Conservation (phyloP, 2,797 vertebrate genomes). For the Sebastes goodei region DNA sequence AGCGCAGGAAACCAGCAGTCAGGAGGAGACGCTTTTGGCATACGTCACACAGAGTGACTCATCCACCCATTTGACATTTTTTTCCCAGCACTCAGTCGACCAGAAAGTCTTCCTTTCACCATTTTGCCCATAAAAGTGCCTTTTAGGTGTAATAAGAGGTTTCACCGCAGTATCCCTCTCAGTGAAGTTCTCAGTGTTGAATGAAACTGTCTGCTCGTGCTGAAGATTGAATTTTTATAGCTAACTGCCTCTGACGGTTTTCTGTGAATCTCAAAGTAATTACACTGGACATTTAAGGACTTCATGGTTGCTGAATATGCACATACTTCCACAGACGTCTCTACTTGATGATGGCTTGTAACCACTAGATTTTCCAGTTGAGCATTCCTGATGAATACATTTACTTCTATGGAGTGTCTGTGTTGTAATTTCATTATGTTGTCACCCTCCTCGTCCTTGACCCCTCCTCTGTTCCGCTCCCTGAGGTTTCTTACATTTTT, state of each 20-base stretch:
- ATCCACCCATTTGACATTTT: slow-evolving; percentile 7
- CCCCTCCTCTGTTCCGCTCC: no score
- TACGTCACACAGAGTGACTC: slow-evolving; percentile 43
- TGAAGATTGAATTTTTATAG: slow-evolving; percentile 41
- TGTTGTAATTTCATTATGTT: no score
- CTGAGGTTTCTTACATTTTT: no score
- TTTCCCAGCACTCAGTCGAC: background rate
- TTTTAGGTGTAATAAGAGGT: slow-evolving; percentile 39
- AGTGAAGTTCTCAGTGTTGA: slow-evolving; percentile 6
- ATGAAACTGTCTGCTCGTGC: slow-evolving; percentile 32
- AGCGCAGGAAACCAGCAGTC: background rate
- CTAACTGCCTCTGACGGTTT: slow-evolving; percentile 12
- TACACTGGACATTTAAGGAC: slow-evolving; percentile 10
- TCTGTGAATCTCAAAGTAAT: slow-evolving; percentile 20
- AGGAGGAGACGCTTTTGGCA: slow-evolving; percentile 19
- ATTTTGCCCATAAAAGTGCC: slow-evolving; percentile 32
- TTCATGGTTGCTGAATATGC: background rate
- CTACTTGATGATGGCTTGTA: slow-evolving; percentile 3
- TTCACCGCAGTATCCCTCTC: slow-evolving; percentile 16
- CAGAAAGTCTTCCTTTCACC: slow-evolving; percentile 9
- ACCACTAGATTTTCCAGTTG: background rate
- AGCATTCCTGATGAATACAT: background rate
- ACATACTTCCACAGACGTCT: background rate
- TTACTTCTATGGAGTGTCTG: background rate
- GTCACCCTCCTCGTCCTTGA: no score